Evolutionary conservation across 2,797 vertebrate genomes (phyloP).

Genomic region (Chrysocyon brachyurus): DNA sequence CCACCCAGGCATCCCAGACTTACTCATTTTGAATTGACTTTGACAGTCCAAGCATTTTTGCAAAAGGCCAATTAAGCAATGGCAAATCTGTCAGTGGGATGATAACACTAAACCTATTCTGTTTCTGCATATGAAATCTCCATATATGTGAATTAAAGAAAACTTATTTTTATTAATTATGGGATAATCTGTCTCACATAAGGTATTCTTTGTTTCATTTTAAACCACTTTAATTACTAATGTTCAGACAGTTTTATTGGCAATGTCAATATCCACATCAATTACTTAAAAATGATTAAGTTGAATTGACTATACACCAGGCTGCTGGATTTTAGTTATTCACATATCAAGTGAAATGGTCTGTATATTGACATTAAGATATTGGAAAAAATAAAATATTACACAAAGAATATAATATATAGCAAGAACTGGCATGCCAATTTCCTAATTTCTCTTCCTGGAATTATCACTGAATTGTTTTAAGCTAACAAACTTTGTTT

Average conservation of each 20-base stretch:
- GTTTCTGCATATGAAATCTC: background rate
- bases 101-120: background rate
- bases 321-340: background rate
- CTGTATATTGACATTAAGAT: background rate
- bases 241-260: background rate
- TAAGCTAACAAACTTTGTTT: background rate
- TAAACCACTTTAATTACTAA: constrained; percentile 33
- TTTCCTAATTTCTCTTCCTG: constrained; percentile 39
- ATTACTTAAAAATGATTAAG: background rate
- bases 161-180: constrained; percentile 50
- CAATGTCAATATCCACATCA: background rate
- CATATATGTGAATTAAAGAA: constrained; percentile 11
- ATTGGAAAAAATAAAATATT: background rate
- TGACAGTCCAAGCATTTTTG: background rate
- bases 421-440: background rate
- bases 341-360: background rate
- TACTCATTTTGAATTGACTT: background rate
- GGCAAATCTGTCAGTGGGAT: constrained; percentile 23
- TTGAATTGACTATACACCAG: background rate
- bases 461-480: constrained; percentile 48
- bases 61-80: background rate
- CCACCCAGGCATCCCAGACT: too few species aligned
- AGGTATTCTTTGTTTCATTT: constrained; percentile 1
- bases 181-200: background rate
- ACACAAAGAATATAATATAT: background rate